These are phyloP conservation scores for Nesospiza acunhae DNA, from an alignment of 2,113 vertebrate genomes.

Conservation along the genomic window DNA sequence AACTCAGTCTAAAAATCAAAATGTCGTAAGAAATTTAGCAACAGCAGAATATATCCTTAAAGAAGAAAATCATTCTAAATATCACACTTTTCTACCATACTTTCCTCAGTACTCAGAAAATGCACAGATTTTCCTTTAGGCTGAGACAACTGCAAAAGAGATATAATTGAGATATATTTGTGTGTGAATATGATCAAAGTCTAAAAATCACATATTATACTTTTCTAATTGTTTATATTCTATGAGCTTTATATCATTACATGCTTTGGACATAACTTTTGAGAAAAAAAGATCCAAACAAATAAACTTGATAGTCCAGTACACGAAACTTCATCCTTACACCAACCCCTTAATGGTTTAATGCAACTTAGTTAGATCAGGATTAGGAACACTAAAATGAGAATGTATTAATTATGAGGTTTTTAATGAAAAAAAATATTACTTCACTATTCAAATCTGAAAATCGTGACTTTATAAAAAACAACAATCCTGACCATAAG, in stretches of 20 bases:
- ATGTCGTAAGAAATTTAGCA: not conserved
- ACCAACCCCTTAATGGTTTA: not conserved
- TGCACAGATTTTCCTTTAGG: not conserved
- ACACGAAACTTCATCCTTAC: not conserved
- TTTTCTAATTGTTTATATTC: not conserved
- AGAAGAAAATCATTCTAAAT: not conserved
- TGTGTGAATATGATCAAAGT: not conserved
- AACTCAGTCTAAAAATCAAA: not conserved
- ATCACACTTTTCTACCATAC: not conserved
- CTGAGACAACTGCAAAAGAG: not conserved
- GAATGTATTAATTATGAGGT: fast-evolving
- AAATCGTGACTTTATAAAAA: not conserved
- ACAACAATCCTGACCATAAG: not conserved
- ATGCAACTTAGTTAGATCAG: not conserved
- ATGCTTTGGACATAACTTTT: not conserved
- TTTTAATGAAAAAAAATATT: not conserved
- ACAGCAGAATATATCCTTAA: not conserved
- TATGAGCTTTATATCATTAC: not conserved
- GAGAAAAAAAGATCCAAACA: not conserved
- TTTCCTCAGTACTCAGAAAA: slow-evolving; percentile 3
- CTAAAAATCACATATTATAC: not conserved
- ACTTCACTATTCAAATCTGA: not conserved
- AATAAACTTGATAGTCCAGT: not conserved
- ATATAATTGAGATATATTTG: not conserved
- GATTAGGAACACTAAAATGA: not conserved